These are phyloP conservation scores for Potamarius usumacintae DNA, from an alignment of 2,113 vertebrate species.

Conservation along the genomic window DNA sequence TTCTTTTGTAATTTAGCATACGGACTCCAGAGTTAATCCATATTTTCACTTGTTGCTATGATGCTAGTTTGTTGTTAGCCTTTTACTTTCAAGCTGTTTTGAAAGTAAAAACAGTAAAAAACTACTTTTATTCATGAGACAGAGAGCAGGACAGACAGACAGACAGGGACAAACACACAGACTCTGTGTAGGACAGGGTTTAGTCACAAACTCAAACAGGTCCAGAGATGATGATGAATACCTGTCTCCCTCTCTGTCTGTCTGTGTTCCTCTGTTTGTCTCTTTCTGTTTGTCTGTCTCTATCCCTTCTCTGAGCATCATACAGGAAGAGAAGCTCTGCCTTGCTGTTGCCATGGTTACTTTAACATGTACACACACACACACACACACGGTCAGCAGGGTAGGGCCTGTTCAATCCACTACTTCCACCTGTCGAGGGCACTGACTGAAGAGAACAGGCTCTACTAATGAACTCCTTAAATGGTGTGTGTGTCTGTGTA, in stretches of 20 bases:
- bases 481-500: background rate
- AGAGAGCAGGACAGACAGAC: background rate
- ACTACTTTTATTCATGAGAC: background rate
- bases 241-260: background rate
- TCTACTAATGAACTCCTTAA: slow-evolving; percentile 1
- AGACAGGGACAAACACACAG: background rate
- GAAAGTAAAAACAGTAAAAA: too few relatives aligned
- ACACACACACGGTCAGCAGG: background rate
- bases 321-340: background rate
- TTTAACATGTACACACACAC: background rate
- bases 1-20: too few relatives aligned
- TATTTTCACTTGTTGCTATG: too few relatives aligned
- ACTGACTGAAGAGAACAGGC: background rate
- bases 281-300: background rate
- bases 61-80: too few relatives aligned
- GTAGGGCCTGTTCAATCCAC: background rate
- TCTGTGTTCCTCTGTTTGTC: background rate
- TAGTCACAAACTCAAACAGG: background rate
- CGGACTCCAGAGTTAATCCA: too few relatives aligned
- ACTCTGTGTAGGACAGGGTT: too few relatives aligned
- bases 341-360: background rate
- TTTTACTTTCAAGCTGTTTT: too few relatives aligned
- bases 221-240: background rate
- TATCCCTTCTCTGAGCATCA: too few relatives aligned
- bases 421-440: background rate